Percentiles rank a stretch among this genome's conserved stretches.
phyloP scores from a whole-genome alignment of 1,140 invertebrate genomes.

The Penaeus indicus region DNA sequence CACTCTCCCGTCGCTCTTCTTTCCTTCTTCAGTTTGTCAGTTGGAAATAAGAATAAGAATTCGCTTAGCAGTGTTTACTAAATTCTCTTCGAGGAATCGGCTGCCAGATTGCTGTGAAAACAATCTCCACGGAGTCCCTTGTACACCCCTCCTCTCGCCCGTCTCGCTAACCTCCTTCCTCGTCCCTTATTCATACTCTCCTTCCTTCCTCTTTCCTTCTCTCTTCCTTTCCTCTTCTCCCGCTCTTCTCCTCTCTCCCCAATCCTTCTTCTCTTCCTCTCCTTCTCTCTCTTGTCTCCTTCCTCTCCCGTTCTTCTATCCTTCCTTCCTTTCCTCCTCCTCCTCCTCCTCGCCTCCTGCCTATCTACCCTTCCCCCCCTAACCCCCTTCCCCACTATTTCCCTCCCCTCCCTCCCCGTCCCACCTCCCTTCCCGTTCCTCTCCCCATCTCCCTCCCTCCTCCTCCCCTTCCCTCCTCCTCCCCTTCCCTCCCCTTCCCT shows the following conservation, averaged over 20 bases:
- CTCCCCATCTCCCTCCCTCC: background rate
- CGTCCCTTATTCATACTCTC: background rate
- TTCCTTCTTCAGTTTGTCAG: too few species aligned
- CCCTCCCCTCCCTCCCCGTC: background rate
- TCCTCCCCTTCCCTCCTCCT: background rate
- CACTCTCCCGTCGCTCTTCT: too few species aligned
- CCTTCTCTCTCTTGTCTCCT: constrained; percentile 1
- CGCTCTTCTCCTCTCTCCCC: background rate
- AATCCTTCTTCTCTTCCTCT: background rate
- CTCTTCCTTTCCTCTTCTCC: constrained; percentile 5
- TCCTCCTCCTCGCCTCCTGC: constrained; percentile 9
- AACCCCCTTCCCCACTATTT: constrained; percentile 10
- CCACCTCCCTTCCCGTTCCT: background rate
- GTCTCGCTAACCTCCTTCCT: constrained; percentile 1
- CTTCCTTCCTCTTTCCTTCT: background rate
- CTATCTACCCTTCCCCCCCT: constrained; percentile 2
- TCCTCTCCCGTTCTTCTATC: background rate
- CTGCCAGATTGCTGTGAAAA: too few species aligned
- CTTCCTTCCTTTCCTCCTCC: background rate
- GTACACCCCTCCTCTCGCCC: too few species aligned
- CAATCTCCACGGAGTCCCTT: too few species aligned
- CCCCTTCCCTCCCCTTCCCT: background rate
- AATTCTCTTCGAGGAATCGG: too few species aligned
- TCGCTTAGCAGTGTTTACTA: too few species aligned
- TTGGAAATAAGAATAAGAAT: too few species aligned